Percentiles rank a stretch among this genome's conserved stretches.
Evolutionary conservation across 1,140 invertebrate genomes (phyloP).

Genomic region (Heterodera carotae): DNA sequence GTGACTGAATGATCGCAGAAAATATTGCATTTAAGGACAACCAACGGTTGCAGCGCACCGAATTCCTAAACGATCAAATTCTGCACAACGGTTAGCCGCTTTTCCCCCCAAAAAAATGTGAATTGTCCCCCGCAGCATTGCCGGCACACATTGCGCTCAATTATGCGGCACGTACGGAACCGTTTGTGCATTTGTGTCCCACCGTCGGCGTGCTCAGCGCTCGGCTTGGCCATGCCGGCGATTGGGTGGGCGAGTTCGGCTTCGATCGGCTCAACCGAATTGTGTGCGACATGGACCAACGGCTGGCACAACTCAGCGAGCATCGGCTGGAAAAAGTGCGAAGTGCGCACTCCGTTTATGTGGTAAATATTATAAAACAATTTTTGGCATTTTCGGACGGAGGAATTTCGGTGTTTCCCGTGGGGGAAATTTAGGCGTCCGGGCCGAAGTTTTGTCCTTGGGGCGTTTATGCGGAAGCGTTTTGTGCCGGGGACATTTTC

Average conservation of each 20-base stretch:
- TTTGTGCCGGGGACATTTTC: too few relatives aligned
- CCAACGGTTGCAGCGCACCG: slow-evolving; percentile 43
- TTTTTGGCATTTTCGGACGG: not conserved
- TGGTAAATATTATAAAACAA: not conserved
- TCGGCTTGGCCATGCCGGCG: slow-evolving; percentile 32
- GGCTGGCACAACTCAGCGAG: slow-evolving; percentile 36
- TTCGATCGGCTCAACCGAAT: slow-evolving; percentile 51
- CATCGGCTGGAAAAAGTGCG: slow-evolving; percentile 59
- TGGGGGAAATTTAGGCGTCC: too few relatives aligned
- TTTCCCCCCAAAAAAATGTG: not conserved
- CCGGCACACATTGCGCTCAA: slow-evolving; percentile 55
- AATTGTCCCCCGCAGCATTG: slow-evolving; percentile 28
- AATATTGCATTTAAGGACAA: slow-evolving; percentile 13
- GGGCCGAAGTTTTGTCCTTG: too few relatives aligned
- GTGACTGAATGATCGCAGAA: too few relatives aligned
- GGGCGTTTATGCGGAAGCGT: too few relatives aligned
- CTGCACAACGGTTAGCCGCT: slow-evolving; percentile 37
- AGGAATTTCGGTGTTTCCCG: too few relatives aligned
- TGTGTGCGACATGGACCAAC: slow-evolving; percentile 48
- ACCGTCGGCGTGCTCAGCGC: slow-evolving; percentile 47
- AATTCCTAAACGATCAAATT: slow-evolving; percentile 56
- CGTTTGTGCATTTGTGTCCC: slow-evolving; percentile 53
- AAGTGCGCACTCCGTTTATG: slow-evolving; percentile 55
- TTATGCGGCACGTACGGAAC: slow-evolving; percentile 48
- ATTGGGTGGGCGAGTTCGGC: slow-evolving; percentile 53